Evolutionary conservation across 2,888 invertebrate species (phyloP).

Genomic region (Lacanobia oleracea): DNA sequence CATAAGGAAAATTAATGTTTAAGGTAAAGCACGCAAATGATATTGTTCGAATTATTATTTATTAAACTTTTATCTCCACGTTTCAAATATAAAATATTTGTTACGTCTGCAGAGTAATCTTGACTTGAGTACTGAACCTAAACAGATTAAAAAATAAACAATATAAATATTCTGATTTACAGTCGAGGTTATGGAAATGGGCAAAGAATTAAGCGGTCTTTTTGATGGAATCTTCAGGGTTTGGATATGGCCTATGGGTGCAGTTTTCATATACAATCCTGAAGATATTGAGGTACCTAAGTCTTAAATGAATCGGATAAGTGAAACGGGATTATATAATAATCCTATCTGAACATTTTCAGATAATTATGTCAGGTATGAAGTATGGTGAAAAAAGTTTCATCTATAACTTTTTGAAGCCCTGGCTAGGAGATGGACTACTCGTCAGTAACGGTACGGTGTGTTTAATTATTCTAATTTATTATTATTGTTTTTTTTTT

Average conservation of each 20-base stretch:
- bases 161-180: conserved; percentile 21
- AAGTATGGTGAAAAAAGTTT: conserved; percentile 88
- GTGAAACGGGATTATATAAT: background rate
- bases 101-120: background rate
- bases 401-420: conserved; percentile 84
- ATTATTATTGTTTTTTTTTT: no score
- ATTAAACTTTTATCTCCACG: background rate
- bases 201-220: conserved; percentile 61
- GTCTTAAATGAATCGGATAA: background rate
- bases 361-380: conserved; percentile 87
- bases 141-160: background rate
- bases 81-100: background rate
- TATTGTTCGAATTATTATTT: background rate
- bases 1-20: background rate
- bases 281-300: conserved; percentile 57
- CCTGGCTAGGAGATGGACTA: conserved; percentile 90
- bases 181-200: conserved; percentile 77
- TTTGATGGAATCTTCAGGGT: conserved; percentile 75
- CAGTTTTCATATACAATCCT: conserved; percentile 53
- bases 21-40: background rate
- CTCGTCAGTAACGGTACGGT: conserved; percentile 85
- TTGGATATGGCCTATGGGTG: conserved; percentile 69
- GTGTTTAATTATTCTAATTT: no score
- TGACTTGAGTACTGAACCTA: no score
- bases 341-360: conserved; percentile 52